Base-by-base conservation (phyloP, 2,113 vertebrate species). In the Dascyllus trimaculatus region DNA sequence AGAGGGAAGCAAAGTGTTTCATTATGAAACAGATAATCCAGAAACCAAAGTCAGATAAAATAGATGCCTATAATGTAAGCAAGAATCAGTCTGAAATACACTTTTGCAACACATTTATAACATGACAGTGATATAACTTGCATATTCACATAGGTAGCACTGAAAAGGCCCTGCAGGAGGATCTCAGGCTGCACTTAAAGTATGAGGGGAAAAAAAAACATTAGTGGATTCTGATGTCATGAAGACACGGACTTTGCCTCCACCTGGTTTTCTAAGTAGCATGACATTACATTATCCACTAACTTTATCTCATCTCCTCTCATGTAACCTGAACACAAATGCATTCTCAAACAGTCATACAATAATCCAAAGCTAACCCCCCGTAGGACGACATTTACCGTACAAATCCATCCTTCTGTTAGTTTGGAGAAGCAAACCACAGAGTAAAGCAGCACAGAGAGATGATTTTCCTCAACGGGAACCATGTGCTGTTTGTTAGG, bases 251-350 rank as follows among this genome's bases (percentile, higher is more conserved):
- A 25, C 32, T 71, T 67, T 62, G 22, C 52, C 46, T 85, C 74
- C 77, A 78, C 71, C 59, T 82, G 58, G 51, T 35, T 63, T 84
- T 53, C 24, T 43, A 68, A 84, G 80, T 35, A 65, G 88, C 89
- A 71, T 90, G 86, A 88, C 83, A 91, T 92, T 85, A 75, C 71
- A 85, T 92, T 92, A 89, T 57, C 64, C 62, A 59, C 63, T 48
- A 67, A 54, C 54, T 56, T 85, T 79, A 88, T 89, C 86, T 83
- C 80, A 85, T 85, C 77, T 81, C 40, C 53, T 67, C 84, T 85
- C 83, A 46, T 84, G 83, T 88, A 85, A 86, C 86, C 65, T 26
- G 75, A 78, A 88, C 71, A 74, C 67, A 62, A 74, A 76, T 40
- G 45, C 40, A 22, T 57, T 81, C 64, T 58, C 64, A 5, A 56